Evolutionary conservation across 2,888 invertebrate species (phyloP), one percentile per base, ranked within the genome.

Genomic region (Aethes cnicana): DNA sequence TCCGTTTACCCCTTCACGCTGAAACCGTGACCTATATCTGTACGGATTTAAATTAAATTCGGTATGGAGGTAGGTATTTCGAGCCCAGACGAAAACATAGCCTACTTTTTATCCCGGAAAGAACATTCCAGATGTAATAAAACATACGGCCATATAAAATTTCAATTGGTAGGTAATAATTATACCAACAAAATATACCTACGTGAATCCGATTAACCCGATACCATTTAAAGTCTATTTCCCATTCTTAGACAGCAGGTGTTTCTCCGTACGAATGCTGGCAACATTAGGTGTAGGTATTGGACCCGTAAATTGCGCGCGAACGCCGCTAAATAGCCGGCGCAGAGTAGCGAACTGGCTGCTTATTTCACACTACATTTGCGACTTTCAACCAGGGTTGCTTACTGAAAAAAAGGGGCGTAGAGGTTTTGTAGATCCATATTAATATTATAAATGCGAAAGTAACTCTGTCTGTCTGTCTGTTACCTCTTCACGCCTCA

Each of bases 291-390:
- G 8, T 3, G 36, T 16, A n/a, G n/a, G 36, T 50, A 50, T 50
- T 28, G 44, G 50, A 36, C 18, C 50, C 21, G 50, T 50, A 50
- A 50, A 50, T 50, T 43, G 36, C 12, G 18, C 43, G 36, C 23
- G 30, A 28, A 39, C 5, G 8, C 21, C 43, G 18, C 43, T 43
- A 43, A 50, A 50, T 35, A 43, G 28, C 28, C 43, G 12, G 18
- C 20, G 36, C 25, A 16, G 39, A 39, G 16, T 21, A 14, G 32
- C 7, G 42, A 32, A 20, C 41, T 11, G 36, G 20, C 21, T 16
- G 8, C 35, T 49, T 35, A 53, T 53, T 53, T 48, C 48, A 48
- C 53, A 53, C 47, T 53, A 53, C 53, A 48, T 48, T 47, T 47
- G 26, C 39, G 36, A 4, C 26, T 21, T n/a, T 8, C 6, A 8